phyloP scores from a whole-genome alignment of 2,797 vertebrate species.

The Rousettus madagascariensis region DNA sequence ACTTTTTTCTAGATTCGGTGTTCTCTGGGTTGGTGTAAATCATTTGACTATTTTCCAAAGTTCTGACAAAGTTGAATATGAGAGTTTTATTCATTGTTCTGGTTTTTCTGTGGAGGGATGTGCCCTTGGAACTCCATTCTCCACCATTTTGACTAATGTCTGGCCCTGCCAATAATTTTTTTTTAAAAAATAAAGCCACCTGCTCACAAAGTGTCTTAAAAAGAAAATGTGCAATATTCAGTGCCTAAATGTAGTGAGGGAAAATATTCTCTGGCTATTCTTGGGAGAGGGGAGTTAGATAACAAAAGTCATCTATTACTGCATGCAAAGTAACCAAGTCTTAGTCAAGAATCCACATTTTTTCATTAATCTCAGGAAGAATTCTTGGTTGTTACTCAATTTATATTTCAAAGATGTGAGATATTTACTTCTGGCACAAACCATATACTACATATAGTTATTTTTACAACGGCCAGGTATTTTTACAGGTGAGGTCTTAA shows the following conservation, averaged over 20 bases:
- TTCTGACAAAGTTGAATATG: not conserved
- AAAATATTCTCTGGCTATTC: not conserved
- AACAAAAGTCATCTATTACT: not conserved
- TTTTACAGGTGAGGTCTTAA: not conserved
- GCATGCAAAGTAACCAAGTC: not conserved
- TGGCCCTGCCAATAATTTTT: not conserved
- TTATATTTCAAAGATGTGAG: constrained; percentile 16
- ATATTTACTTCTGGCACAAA: not conserved
- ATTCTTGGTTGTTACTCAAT: not conserved
- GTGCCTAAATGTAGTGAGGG: not conserved
- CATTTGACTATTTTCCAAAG: not conserved
- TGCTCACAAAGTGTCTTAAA: not conserved
- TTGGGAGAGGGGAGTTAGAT: not conserved
- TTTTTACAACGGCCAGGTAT: not conserved
- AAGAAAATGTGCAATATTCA: not conserved
- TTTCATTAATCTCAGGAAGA: not conserved
- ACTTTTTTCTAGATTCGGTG: no score
- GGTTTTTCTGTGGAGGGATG: not conserved
- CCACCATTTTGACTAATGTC: not conserved
- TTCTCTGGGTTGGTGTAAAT: not conserved
- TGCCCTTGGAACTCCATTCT: not conserved
- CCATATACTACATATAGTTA: not conserved
- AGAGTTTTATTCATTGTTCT: not conserved
- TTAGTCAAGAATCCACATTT: not conserved
- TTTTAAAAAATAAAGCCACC: not conserved